Conservation (phyloP, 2,888 invertebrate genomes). For the Brachyopa scutellaris region DNA sequence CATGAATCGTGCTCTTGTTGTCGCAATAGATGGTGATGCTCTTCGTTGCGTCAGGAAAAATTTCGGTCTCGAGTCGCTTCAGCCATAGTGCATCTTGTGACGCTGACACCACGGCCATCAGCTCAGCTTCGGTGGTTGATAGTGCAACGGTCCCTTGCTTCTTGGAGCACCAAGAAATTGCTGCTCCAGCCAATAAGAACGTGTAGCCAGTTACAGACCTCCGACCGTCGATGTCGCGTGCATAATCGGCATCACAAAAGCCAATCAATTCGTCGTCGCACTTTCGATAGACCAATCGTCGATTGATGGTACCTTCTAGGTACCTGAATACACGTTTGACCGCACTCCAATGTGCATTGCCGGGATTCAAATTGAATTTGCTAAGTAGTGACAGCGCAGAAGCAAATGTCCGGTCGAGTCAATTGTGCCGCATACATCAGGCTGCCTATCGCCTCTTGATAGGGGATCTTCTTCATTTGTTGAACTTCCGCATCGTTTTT, state of each 20-base stretch:
- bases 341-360: constrained; percentile 56
- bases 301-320: constrained; percentile 71
- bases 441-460: constrained; percentile 35
- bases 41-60: not conserved
- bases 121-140: constrained; percentile 19
- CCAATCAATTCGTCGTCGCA: constrained; percentile 1
- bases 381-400: constrained; percentile 29
- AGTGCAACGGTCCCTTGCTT: constrained; percentile 21
- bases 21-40: constrained; percentile 5
- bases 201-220: constrained; percentile 10
- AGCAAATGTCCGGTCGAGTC: too few relatives aligned
- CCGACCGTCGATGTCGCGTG: constrained; percentile 13
- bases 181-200: constrained; percentile 4
- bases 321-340: constrained; percentile 74
- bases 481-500: constrained; percentile 30
- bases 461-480: constrained; percentile 39
- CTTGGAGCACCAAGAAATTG: constrained; percentile 33
- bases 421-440: too few relatives aligned
- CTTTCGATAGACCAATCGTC: constrained; percentile 3
- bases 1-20: constrained; percentile 10
- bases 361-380: constrained; percentile 56
- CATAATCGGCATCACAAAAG: constrained; percentile 13
- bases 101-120: constrained; percentile 9
- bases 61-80: constrained; percentile 13
- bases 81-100: constrained; percentile 25